Evolutionary conservation across 1,140 invertebrate species (phyloP).

Genomic region (Tribolium castaneum): DNA sequence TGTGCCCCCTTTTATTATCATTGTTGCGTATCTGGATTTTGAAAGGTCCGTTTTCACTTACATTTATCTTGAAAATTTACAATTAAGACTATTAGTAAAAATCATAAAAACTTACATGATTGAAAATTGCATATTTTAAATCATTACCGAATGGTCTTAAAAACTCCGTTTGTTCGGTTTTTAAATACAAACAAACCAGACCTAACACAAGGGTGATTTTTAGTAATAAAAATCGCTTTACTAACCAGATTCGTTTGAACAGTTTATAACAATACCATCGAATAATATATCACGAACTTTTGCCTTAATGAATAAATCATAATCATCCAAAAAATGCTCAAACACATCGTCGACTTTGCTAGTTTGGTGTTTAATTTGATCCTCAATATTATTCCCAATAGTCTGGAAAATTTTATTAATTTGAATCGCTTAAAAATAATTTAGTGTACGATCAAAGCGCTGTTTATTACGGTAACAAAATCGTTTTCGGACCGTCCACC

Average conservation of each 20-base stretch:
- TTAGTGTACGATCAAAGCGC: not conserved
- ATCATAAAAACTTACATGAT: not conserved
- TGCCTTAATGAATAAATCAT: not conserved
- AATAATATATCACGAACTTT: not conserved
- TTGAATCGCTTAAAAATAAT: not conserved
- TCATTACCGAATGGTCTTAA: not conserved
- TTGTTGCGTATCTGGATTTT: not conserved
- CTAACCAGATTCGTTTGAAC: not conserved
- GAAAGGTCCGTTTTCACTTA: not conserved
- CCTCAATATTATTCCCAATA: not conserved
- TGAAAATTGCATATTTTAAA: not conserved
- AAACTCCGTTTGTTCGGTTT: not conserved
- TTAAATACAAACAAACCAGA: not conserved
- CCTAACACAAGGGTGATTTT: not conserved
- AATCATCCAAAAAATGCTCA: not conserved
- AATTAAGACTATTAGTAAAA: not conserved
- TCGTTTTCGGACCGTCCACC: not conserved
- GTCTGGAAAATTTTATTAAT: not conserved
- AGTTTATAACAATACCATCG: not conserved
- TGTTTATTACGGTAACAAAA: not conserved
- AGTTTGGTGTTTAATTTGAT: not conserved
- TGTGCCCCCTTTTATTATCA: not conserved
- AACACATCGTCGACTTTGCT: not conserved
- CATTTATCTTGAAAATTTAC: not conserved
- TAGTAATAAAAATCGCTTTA: not conserved